phyloP scores from a whole-genome alignment of 2,797 vertebrate genomes.

The Dendrocincla tyrannina region DNA sequence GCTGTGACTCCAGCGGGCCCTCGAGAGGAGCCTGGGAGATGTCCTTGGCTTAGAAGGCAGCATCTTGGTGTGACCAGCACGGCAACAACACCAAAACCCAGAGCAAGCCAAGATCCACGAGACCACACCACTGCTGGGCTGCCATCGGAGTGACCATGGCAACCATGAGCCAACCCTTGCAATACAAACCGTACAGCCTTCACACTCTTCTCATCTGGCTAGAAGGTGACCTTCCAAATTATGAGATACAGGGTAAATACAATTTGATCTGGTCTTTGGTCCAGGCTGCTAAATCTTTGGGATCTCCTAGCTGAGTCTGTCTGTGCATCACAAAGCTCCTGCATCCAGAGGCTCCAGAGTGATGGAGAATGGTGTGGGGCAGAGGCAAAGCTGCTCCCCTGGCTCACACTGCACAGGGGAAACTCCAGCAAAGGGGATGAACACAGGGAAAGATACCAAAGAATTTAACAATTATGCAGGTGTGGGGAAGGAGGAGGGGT shows the following conservation, averaged over 20 bases:
- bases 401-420: accelerated
- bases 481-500: not conserved
- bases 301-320: not conserved
- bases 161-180: not conserved
- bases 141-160: not conserved
- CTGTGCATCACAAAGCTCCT: not conserved
- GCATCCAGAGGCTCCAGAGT: not conserved
- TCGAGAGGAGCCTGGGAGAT: not conserved
- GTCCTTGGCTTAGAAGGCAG: not conserved
- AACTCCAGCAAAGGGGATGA: not conserved
- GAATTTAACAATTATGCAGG: not conserved
- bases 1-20: not conserved
- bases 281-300: not conserved
- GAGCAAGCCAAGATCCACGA: not conserved
- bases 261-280: not conserved
- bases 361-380: not conserved
- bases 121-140: accelerated
- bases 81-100: not conserved
- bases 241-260: not conserved
- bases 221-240: not conserved
- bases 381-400: not conserved
- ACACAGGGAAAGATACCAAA: not conserved
- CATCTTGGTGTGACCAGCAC: not conserved
- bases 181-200: not conserved
- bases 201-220: not conserved